These are phyloP conservation scores for Dermolepida albohirtum DNA, from an alignment of 2,888 invertebrate species.

Conservation along the genomic window DNA sequence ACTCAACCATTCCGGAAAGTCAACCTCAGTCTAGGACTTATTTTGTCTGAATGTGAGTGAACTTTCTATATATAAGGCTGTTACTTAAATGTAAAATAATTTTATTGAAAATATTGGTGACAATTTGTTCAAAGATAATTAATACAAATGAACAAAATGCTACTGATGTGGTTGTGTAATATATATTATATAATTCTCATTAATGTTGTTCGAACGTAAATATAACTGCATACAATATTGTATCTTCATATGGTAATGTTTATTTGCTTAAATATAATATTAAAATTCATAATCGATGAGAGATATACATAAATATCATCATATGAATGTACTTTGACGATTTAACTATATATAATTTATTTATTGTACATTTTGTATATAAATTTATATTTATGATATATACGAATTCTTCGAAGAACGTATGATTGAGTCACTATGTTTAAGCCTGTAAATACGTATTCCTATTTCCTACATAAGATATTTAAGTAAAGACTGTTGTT, in stretches of 20 bases:
- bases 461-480: conserved; percentile 37
- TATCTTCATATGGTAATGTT: too few relatives aligned
- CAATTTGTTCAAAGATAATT: too few relatives aligned
- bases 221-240: too few relatives aligned
- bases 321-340: background rate
- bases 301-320: background rate
- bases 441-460: conserved; percentile 47
- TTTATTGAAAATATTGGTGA: too few relatives aligned
- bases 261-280: too few relatives aligned
- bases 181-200: too few relatives aligned
- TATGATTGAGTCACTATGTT: conserved; percentile 64
- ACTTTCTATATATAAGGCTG: conserved; percentile 47
- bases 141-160: too few relatives aligned
- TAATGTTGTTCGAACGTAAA: too few relatives aligned
- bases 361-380: conserved; percentile 35
- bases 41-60: conserved; percentile 59
- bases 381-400: conserved; percentile 23
- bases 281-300: background rate
- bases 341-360: conserved; percentile 23
- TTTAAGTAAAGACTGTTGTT: conserved; percentile 61
- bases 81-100: conserved; percentile 46
- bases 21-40: conserved; percentile 64
- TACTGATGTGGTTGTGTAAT: too few relatives aligned
- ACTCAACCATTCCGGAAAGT: conserved; percentile 64
- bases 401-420: conserved; percentile 45